Evolutionary conservation across 2,113 vertebrate genomes (phyloP).

Genomic region (Phalacrocorax pelagicus): DNA sequence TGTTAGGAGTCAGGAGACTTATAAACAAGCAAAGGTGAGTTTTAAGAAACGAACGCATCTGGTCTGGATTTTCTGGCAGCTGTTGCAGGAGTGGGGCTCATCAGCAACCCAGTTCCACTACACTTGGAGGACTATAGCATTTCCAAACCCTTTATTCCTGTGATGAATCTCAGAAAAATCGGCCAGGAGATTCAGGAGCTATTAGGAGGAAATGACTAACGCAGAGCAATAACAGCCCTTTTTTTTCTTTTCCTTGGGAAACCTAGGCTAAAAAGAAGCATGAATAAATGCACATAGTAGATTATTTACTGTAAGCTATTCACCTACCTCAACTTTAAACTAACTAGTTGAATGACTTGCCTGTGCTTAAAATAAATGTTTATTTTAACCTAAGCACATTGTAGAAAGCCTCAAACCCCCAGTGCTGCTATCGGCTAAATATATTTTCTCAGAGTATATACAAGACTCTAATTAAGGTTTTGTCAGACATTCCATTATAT

Average conservation of each 20-base stretch:
- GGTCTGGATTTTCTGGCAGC: not conserved
- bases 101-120: not conserved
- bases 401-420: conserved; percentile 7
- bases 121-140: not conserved
- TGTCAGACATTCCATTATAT: conserved; percentile 43
- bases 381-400: conserved; percentile 31
- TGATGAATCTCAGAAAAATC: not conserved
- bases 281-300: not conserved
- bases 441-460: conserved; percentile 35
- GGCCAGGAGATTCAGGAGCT: not conserved
- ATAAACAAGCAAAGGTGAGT: not conserved
- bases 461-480: conserved; percentile 45
- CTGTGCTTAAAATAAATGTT: conserved; percentile 49
- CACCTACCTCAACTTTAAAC: conserved; percentile 9
- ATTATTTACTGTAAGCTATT: not conserved
- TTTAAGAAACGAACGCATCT: not conserved
- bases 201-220: not conserved
- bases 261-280: not conserved
- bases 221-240: not conserved
- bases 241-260: not conserved
- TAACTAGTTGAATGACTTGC: conserved; percentile 9
- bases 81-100: not conserved
- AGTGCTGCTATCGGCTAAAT: conserved; percentile 20
- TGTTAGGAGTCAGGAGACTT: not conserved
- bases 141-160: not conserved